These are phyloP conservation scores for Australoheros scitulus DNA, from an alignment of 2,113 vertebrate genomes.

Conservation along the genomic window DNA sequence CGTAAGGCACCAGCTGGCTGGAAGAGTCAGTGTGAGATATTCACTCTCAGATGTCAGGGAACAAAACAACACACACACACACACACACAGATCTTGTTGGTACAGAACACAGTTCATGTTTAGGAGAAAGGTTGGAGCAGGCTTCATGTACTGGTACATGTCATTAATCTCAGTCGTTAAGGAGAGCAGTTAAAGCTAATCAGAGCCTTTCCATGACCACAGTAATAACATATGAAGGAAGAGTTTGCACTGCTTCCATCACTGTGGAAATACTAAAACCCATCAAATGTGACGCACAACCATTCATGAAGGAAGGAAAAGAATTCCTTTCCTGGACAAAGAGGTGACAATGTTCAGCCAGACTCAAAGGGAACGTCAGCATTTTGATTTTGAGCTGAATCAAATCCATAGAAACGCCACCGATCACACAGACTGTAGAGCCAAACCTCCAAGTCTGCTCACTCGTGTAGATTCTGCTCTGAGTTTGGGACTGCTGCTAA, in stretches of 20 bases:
- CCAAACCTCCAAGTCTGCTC: background rate
- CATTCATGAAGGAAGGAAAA: no score
- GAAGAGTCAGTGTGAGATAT: background rate
- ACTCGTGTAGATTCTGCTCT: background rate
- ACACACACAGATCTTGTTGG: background rate
- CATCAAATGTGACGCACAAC: no score
- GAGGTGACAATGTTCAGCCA: background rate
- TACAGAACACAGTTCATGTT: background rate
- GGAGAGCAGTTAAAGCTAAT: background rate
- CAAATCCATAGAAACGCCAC: background rate
- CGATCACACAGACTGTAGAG: background rate
- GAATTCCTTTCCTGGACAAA: no score
- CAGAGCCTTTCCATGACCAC: background rate
- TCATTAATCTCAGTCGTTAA: background rate
- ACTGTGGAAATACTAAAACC: background rate
- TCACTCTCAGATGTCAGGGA: background rate
- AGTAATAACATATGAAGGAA: background rate
- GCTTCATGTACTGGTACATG: background rate
- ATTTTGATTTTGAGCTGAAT: background rate
- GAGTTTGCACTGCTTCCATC: background rate
- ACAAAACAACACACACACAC: no score
- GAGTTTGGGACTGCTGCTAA: background rate
- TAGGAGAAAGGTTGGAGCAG: no score
- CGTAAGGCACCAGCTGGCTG: conserved; percentile 78
- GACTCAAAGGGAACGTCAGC: background rate